Percentiles rank a stretch among this genome's conserved stretches.
Evolutionary conservation across 1,140 invertebrate species (phyloP).

Genomic region (Dendrolimus kikuchii): DNA sequence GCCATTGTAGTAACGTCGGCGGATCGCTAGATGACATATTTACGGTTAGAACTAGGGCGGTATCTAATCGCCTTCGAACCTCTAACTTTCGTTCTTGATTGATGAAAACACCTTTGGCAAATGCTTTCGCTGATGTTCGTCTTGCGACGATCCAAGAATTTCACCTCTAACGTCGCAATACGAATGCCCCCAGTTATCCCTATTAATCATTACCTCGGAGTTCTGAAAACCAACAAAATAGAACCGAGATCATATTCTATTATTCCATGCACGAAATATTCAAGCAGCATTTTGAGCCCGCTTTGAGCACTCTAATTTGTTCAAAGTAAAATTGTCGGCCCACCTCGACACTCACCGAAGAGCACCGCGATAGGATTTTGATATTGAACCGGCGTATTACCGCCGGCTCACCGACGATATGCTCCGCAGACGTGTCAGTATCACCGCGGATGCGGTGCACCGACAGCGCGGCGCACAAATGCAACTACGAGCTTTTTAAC

Average conservation of each 20-base stretch:
- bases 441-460: conserved; percentile 73
- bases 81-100: conserved; percentile 89
- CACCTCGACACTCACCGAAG: conserved; percentile 76
- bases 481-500: conserved; percentile 85
- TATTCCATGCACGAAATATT: conserved; percentile 87
- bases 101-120: conserved; percentile 89
- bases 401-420: conserved; percentile 58
- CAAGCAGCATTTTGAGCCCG: conserved; percentile 78
- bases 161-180: conserved; percentile 85
- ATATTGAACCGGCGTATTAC: conserved; percentile 56
- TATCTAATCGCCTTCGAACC: conserved; percentile 89
- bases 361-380: conserved; percentile 73
- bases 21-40: conserved; percentile 87
- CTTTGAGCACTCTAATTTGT: conserved; percentile 90
- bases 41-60: conserved; percentile 90
- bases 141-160: conserved; percentile 86
- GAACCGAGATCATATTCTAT: conserved; percentile 87
- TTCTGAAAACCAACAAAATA: conserved; percentile 82
- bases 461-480: conserved; percentile 77
- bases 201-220: conserved; percentile 86
- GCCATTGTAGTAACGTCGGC: conserved; percentile 73
- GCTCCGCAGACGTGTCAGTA: conserved; percentile 65
- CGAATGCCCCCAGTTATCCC: conserved; percentile 82
- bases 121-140: conserved; percentile 83
- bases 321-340: conserved; percentile 83